These are phyloP conservation scores for Esperia sulphurella DNA, from an alignment of 2,888 invertebrate species.

Conservation along the genomic window DNA sequence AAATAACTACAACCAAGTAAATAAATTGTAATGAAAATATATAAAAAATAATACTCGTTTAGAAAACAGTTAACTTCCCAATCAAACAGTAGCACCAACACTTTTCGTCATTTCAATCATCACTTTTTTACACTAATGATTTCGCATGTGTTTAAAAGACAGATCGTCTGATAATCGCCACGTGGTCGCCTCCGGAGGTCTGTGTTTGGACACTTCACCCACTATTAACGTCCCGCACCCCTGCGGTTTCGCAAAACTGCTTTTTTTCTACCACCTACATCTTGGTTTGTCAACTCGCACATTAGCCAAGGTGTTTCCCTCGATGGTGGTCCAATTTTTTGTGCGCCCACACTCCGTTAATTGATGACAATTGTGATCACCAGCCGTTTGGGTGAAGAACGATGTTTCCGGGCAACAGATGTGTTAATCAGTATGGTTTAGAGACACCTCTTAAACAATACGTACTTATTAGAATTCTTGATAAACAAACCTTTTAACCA, in stretches of 20 bases:
- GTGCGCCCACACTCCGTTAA: constrained; percentile 53
- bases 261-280: constrained; percentile 41
- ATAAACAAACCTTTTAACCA: too few species aligned
- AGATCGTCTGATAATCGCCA: constrained; percentile 21
- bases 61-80: too few species aligned
- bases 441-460: too few species aligned
- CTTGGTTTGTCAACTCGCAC: constrained; percentile 71
- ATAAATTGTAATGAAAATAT: too few species aligned
- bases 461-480: too few species aligned
- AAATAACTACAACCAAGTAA: too few species aligned
- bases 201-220: constrained; percentile 61
- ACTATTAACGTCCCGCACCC: constrained; percentile 52
- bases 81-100: too few species aligned
- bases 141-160: constrained; percentile 9
- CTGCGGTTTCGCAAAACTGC: constrained; percentile 57
- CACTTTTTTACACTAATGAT: constrained; percentile 1
- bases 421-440: constrained; percentile 33
- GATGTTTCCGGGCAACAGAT: constrained; percentile 68
- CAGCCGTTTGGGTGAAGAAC: constrained; percentile 62
- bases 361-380: constrained; percentile 75
- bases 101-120: background rate
- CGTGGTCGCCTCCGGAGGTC: constrained; percentile 51
- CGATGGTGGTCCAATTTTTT: constrained; percentile 67
- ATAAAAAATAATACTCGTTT: too few species aligned
- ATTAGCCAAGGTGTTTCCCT: constrained; percentile 72